A percentile compares a stretch with the other conserved stretches of the same genome.
Conservation (phyloP, 2,888 invertebrate species). For the Chironomus tentans region DNA sequence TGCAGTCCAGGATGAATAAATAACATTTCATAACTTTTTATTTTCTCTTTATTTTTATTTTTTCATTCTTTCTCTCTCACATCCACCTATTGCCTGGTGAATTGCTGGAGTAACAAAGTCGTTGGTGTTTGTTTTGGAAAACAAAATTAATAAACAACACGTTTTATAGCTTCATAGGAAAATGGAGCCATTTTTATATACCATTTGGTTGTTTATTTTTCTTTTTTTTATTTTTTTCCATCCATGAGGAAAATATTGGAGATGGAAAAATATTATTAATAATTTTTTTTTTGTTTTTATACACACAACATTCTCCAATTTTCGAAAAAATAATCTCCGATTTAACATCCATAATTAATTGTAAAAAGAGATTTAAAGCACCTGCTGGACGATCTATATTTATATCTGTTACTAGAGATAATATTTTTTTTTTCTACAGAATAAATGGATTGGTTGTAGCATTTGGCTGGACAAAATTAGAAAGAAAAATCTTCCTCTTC, state of each 20-base stretch:
- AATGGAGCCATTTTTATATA: neutral
- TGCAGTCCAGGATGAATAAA: neutral
- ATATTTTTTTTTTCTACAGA: neutral
- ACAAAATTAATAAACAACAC: slow-evolving; percentile 24
- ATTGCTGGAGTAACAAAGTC: slow-evolving; percentile 3
- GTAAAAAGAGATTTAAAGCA: neutral
- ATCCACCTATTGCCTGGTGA: neutral
- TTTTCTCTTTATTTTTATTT: neutral
- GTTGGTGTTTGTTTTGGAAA: slow-evolving; percentile 25
- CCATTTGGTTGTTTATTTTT: neutral
- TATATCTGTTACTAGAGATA: neutral
- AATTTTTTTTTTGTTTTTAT: neutral
- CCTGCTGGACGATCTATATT: neutral
- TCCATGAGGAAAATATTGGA: neutral
- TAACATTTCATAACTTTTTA: neutral
- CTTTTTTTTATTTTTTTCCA: slow-evolving; percentile 6
- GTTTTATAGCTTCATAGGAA: slow-evolving; percentile 13
- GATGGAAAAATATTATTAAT: neutral
- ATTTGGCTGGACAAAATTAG: too few relatives aligned
- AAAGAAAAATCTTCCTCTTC: neutral
- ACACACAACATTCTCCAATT: neutral
- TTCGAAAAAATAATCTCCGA: neutral
- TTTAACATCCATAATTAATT: neutral
- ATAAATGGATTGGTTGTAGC: neutral
- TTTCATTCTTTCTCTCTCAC: neutral